A percentile compares a stretch with the other conserved stretches of the same genome.
Evolutionary conservation across 1,140 invertebrate genomes (phyloP).

Genomic region (Schlechtendalia chinensis): DNA sequence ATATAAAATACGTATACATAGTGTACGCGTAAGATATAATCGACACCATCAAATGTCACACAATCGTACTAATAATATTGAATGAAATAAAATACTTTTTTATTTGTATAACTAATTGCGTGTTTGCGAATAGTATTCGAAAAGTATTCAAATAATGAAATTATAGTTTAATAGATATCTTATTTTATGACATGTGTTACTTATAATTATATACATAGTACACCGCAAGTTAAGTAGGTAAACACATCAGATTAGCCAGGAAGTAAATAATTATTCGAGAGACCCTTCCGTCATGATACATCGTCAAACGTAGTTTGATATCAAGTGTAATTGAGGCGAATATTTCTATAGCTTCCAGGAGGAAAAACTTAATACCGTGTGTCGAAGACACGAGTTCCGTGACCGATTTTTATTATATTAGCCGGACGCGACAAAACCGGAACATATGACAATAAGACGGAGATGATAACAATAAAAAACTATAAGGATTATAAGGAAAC

Average conservation of each 20-base stretch:
- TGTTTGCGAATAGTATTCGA: neutral
- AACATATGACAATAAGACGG: constrained; percentile 32
- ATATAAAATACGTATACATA: no score
- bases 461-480: constrained; percentile 39
- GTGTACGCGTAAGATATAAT: no score
- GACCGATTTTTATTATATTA: constrained; percentile 19
- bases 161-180: neutral
- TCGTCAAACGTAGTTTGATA: neutral
- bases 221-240: neutral
- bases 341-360: neutral
- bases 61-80: neutral
- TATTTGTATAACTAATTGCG: neutral
- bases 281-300: neutral
- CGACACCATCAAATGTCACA: neutral
- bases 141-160: neutral
- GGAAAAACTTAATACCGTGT: constrained; percentile 11
- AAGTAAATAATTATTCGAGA: constrained; percentile 5
- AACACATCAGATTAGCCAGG: neutral
- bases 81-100: neutral
- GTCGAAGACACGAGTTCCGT: constrained; percentile 27
- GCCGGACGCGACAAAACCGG: constrained; percentile 44
- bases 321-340: neutral
- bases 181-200: neutral
- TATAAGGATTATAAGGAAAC: constrained; percentile 9
- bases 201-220: neutral